Conservation (phyloP, 2,797 vertebrate species). For the Peromyscus nudipes region DNA sequence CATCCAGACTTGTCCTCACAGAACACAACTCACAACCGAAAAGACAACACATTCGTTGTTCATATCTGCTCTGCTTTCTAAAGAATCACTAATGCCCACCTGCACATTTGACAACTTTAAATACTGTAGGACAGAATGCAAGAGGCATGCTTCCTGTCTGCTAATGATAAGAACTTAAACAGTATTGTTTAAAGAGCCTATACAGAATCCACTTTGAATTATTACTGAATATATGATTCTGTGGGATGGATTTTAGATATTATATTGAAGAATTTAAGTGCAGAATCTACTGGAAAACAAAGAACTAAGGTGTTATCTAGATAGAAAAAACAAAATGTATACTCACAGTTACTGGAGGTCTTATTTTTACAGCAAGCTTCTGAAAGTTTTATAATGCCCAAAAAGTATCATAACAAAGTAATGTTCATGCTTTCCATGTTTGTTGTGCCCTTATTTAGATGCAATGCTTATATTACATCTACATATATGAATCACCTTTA, state of each 20-base stretch:
- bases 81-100: not conserved
- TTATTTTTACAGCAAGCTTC: constrained; percentile 39
- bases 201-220: not conserved
- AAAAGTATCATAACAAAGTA: constrained; percentile 16
- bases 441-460: not conserved
- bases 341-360: constrained; percentile 43
- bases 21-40: not conserved
- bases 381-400: not conserved
- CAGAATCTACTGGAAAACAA: constrained; percentile 33
- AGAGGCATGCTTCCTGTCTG: not conserved
- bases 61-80: not conserved
- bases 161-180: constrained; percentile 13
- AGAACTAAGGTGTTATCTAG: constrained; percentile 18
- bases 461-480: not conserved
- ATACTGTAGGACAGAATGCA: not conserved
- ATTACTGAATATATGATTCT: constrained; percentile 10
- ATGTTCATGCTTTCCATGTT: not conserved
- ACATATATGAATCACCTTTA: not conserved
- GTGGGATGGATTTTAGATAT: constrained; percentile 18
- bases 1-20: not conserved
- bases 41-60: not conserved
- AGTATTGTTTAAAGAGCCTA: not conserved
- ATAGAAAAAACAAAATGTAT: constrained; percentile 40
- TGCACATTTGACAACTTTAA: not conserved
- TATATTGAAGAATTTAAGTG: constrained; percentile 44